Evolutionary conservation across 1,140 invertebrate genomes (phyloP).

Genomic region (Globodera rostochiensis): DNA sequence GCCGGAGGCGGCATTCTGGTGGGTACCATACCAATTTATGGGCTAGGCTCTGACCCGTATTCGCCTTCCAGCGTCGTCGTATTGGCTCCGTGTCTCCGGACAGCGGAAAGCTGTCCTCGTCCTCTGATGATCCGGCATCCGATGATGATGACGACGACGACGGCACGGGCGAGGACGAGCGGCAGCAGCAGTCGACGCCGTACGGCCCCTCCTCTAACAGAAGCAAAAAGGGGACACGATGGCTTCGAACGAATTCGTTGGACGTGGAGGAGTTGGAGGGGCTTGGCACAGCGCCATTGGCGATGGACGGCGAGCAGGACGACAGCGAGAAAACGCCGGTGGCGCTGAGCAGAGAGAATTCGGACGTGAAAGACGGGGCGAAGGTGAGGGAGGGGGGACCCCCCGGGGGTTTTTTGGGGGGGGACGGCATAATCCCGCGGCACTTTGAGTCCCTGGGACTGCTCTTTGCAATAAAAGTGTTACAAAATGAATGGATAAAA

Average conservation of each 20-base stretch:
- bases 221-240: neutral
- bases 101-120: constrained; percentile 24
- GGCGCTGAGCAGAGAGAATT: constrained; percentile 45
- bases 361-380: constrained; percentile 39
- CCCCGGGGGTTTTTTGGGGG: too few species aligned
- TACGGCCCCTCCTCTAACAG: neutral
- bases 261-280: constrained; percentile 5
- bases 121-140: constrained; percentile 6
- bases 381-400: neutral
- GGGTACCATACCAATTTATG: neutral
- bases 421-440: neutral
- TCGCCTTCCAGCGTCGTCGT: neutral
- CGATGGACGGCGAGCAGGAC: neutral
- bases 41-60: neutral
- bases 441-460: too few species aligned
- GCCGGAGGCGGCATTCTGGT: neutral
- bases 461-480: too few species aligned
- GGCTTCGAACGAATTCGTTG: constrained; percentile 10
- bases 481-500: too few species aligned
- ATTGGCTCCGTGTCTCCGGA: constrained; percentile 22
- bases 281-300: neutral
- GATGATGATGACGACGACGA: constrained; percentile 23
- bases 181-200: neutral
- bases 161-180: neutral
- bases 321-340: constrained; percentile 32